Conservation (phyloP, 2,113 vertebrate species). For the Crotalus viridis region DNA sequence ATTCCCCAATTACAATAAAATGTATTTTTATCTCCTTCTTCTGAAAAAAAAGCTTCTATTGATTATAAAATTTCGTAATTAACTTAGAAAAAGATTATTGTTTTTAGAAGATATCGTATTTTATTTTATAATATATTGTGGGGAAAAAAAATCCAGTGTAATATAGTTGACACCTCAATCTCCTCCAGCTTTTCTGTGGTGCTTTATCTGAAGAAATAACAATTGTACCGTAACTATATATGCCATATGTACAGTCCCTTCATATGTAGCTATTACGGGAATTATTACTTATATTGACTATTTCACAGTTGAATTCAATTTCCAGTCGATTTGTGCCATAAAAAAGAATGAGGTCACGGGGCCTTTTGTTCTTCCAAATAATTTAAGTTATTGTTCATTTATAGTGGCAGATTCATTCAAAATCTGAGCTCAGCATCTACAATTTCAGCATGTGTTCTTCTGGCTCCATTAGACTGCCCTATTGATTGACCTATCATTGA, state of each 20-base stretch:
- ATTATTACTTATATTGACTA: slow-evolving; percentile 45
- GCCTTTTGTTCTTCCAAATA: slow-evolving; percentile 23
- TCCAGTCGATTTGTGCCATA: slow-evolving; percentile 16
- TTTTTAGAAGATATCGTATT: neutral
- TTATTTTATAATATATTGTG: neutral
- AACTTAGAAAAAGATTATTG: neutral
- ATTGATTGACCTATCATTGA: slow-evolving; percentile 47
- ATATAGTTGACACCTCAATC: slow-evolving; percentile 27
- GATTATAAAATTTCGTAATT: neutral
- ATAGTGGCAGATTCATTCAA: slow-evolving; percentile 18
- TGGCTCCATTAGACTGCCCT: slow-evolving; percentile 34
- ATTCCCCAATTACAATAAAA: neutral
- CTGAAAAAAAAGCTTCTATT: neutral
- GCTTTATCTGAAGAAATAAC: neutral
- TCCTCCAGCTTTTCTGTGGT: slow-evolving; percentile 1
- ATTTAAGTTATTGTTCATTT: slow-evolving; percentile 36
- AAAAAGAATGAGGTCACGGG: slow-evolving; percentile 24
- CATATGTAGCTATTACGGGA: slow-evolving; percentile 10
- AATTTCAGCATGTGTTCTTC: slow-evolving; percentile 17
- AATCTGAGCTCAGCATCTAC: slow-evolving; percentile 30
- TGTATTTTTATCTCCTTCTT: neutral
- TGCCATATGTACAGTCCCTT: neutral
- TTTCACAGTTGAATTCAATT: slow-evolving; percentile 34
- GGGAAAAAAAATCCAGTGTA: neutral
- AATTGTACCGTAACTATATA: neutral